Conservation (phyloP, 64 coral and sea anemone genomes). For the Cladopsammia gracilis region DNA sequence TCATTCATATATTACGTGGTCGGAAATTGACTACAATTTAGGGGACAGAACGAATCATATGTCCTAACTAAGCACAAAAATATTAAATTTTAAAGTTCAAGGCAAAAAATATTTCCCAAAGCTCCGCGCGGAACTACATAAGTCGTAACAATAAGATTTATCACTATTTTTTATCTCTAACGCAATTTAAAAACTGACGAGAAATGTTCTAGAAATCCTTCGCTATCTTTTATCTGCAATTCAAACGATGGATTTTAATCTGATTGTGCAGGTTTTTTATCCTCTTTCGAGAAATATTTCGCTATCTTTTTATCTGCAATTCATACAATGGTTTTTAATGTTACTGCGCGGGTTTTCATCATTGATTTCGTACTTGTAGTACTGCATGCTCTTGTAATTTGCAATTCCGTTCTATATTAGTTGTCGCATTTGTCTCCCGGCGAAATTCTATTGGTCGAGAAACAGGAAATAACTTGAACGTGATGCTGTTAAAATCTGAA, state of each 20-base stretch:
- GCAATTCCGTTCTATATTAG: not conserved
- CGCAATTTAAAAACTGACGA: not conserved
- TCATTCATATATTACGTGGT: not conserved
- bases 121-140: not conserved
- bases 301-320: not conserved
- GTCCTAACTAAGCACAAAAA: not conserved
- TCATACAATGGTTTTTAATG: not conserved
- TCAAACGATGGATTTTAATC: not conserved
- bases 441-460: constrained; percentile 12
- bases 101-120: not conserved
- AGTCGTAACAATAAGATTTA: not conserved
- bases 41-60: not conserved
- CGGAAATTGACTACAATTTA: not conserved
- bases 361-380: not conserved
- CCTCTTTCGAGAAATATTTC: not conserved
- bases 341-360: no score
- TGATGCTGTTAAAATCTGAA: not conserved
- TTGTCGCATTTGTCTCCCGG: not conserved
- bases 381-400: not conserved
- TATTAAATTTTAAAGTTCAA: not conserved
- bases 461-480: constrained; percentile 27
- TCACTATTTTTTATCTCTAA: not conserved
- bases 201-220: not conserved
- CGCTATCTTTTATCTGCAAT: not conserved
- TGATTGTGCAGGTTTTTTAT: no score